phyloP scores from a whole-genome alignment of 1,140 invertebrate genomes.

The Rhysida immarginata region DNA sequence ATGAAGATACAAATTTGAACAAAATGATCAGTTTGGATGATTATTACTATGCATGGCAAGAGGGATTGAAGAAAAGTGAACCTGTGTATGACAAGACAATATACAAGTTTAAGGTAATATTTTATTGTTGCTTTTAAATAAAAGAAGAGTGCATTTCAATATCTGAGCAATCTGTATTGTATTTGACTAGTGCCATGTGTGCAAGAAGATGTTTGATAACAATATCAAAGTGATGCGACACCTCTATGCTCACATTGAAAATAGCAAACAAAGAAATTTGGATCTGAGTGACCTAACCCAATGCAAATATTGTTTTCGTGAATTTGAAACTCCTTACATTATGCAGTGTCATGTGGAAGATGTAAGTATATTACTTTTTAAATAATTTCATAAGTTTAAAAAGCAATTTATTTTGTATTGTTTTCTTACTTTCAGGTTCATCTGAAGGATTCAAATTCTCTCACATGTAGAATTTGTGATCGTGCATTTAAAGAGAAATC shows the following conservation, averaged over 20 bases:
- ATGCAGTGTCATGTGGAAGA: slow-evolving; percentile 34
- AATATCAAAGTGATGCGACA: slow-evolving; percentile 31
- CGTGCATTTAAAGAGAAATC: background rate
- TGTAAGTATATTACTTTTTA: slow-evolving; percentile 17
- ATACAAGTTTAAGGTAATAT: slow-evolving; percentile 27
- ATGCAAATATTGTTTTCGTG: slow-evolving; percentile 32
- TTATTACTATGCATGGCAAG: slow-evolving; percentile 30
- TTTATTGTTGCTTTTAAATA: background rate
- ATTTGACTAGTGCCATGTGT: slow-evolving; percentile 26
- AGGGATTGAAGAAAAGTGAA: slow-evolving; percentile 12
- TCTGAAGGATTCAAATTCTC: slow-evolving; percentile 2
- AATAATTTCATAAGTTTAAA: background rate
- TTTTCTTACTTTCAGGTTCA: slow-evolving; percentile 9
- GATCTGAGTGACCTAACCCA: slow-evolving; percentile 31
- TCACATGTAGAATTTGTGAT: slow-evolving; percentile 11
- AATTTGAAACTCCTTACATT: slow-evolving; percentile 32
- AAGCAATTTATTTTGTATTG: background rate
- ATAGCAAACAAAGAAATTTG: slow-evolving; percentile 28
- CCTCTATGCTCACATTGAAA: slow-evolving; percentile 29
- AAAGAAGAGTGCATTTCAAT: background rate
- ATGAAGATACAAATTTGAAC: background rate
- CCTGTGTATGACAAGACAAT: slow-evolving; percentile 21
- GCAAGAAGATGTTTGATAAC: slow-evolving; percentile 31
- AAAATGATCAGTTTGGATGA: slow-evolving; percentile 24
- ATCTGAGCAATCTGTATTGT: background rate